A percentile compares a stretch with the other conserved stretches of the same genome.
phyloP scores from a whole-genome alignment of 1,140 invertebrate species.

The Drosophila rhopaloa region DNA sequence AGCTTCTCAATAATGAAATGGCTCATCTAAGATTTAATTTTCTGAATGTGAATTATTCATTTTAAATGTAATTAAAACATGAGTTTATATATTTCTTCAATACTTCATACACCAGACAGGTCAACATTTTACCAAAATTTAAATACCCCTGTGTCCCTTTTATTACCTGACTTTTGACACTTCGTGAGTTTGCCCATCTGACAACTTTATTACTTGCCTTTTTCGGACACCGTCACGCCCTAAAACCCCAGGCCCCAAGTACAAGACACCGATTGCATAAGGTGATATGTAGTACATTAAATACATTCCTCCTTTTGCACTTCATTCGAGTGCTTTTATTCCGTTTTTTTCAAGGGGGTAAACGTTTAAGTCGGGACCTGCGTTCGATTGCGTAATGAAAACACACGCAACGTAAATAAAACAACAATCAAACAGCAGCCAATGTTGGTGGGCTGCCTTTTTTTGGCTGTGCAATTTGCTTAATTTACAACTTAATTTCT shows the following conservation, averaged over 20 bases:
- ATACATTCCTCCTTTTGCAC: slow-evolving; percentile 6
- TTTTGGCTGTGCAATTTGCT: slow-evolving; percentile 50
- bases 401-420: slow-evolving; percentile 42
- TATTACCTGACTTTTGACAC: slow-evolving; percentile 18
- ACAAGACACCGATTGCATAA: slow-evolving; percentile 30
- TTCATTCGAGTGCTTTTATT: slow-evolving; percentile 6
- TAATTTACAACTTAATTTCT: slow-evolving; percentile 76
- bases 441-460: slow-evolving; percentile 10
- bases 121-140: neutral
- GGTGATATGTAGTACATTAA: slow-evolving; percentile 5
- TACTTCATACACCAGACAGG: too few species aligned
- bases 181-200: neutral
- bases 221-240: slow-evolving; percentile 13
- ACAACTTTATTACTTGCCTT: slow-evolving; percentile 19
- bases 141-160: neutral
- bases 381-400: slow-evolving; percentile 30
- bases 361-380: neutral
- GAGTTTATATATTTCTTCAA: neutral
- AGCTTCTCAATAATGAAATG: too few species aligned
- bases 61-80: neutral
- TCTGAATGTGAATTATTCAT: too few species aligned
- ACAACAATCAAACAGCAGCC: slow-evolving; percentile 5
- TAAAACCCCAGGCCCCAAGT: neutral
- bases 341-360: neutral
- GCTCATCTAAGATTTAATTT: too few species aligned